These are phyloP conservation scores for Sphyrna mokarran DNA, from an alignment of 2,113 vertebrate species.

Conservation along the genomic window DNA sequence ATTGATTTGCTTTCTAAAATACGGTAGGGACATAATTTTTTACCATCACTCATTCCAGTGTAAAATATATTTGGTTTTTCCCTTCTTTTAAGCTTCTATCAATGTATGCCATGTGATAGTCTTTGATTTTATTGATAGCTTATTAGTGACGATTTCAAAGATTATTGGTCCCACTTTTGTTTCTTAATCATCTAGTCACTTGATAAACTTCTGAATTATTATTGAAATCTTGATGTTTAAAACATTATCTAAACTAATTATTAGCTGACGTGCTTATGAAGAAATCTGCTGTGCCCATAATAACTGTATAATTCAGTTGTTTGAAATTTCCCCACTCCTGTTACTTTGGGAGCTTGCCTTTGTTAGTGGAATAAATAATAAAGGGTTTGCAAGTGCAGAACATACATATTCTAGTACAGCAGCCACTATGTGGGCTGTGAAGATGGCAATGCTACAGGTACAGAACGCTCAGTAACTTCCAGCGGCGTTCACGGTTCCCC, in stretches of 20 bases:
- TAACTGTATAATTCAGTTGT: background rate
- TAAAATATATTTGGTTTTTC: background rate
- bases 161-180: background rate
- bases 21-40: background rate
- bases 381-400: background rate
- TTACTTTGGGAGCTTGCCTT: constrained; percentile 31
- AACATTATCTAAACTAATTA: background rate
- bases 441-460: background rate
- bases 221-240: constrained; percentile 2
- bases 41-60: background rate
- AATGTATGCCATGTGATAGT: background rate
- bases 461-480: constrained; percentile 9
- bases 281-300: background rate
- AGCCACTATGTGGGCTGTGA: constrained; percentile 3
- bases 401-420: constrained; percentile 25
- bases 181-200: background rate
- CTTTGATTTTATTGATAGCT: background rate
- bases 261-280: background rate
- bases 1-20: constrained; percentile 31
- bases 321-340: background rate
- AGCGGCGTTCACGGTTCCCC: background rate
- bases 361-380: constrained; percentile 26
- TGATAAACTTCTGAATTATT: constrained; percentile 11
- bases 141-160: background rate
- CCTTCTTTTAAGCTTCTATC: constrained; percentile 9